A percentile compares a stretch with the other conserved stretches of the same genome.
These are phyloP conservation scores for Ellobius talpinus DNA, from an alignment of 2,113 vertebrate genomes.

Conservation along the genomic window DNA sequence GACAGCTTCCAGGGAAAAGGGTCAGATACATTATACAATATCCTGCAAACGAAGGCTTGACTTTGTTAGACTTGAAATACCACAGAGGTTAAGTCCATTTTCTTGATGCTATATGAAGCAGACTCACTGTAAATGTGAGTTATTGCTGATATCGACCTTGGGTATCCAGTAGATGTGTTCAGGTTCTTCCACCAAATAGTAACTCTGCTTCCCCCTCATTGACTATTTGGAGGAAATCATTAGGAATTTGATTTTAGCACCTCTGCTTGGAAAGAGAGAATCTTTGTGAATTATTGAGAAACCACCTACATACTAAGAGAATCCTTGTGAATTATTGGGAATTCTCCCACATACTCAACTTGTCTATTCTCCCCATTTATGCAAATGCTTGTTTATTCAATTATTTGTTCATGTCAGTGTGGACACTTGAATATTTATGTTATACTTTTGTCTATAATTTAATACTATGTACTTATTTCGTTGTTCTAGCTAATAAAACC, in stretches of 20 bases:
- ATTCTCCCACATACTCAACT: background rate
- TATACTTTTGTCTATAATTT: background rate
- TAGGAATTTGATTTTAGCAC: background rate
- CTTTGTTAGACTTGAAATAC: background rate
- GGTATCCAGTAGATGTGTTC: background rate
- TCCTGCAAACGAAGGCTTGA: background rate
- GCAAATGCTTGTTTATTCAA: background rate
- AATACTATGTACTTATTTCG: background rate
- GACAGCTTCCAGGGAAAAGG: background rate
- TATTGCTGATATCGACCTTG: background rate
- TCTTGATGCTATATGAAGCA: background rate
- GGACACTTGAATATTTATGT: background rate
- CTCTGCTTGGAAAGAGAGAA: background rate
- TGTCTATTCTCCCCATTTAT: background rate
- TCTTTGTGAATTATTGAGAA: slow-evolving; percentile 43
- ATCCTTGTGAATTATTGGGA: slow-evolving; percentile 27
- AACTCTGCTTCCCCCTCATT: background rate
- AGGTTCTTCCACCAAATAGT: background rate
- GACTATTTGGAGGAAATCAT: background rate
- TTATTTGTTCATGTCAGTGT: background rate
- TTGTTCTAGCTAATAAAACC: background rate
- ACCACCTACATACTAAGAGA: background rate
- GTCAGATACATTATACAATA: background rate
- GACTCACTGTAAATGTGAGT: background rate
- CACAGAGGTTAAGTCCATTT: background rate